Evolutionary conservation across 2,888 invertebrate species (phyloP).

Genomic region (Hyposoter didymator): DNA sequence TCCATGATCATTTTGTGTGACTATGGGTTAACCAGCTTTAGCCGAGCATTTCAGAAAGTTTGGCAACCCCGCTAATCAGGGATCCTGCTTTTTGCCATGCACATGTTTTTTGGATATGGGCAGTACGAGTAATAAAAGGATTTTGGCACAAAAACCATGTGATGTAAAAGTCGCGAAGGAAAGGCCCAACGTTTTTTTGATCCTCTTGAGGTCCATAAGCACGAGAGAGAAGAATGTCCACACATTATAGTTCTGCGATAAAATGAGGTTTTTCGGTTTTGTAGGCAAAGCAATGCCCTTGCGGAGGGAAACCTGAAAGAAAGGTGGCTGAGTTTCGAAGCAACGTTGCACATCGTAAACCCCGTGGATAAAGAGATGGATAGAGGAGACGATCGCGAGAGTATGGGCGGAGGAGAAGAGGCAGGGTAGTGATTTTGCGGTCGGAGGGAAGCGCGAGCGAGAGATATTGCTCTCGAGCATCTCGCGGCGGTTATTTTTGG

Average conservation of each 20-base stretch:
- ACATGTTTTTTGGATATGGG: too few relatives aligned
- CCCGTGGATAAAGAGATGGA: constrained; percentile 66
- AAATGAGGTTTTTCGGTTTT: not conserved
- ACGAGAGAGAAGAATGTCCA: not conserved
- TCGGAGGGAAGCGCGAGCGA: constrained; percentile 40
- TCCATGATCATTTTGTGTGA: not conserved
- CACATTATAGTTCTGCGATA: not conserved
- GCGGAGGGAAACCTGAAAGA: not conserved
- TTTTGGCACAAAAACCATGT: too few relatives aligned
- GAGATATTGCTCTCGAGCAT: constrained; percentile 44
- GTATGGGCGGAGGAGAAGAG: not conserved
- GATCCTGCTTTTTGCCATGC: not conserved
- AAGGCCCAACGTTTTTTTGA: not conserved
- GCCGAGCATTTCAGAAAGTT: not conserved
- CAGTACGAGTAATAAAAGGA: too few relatives aligned
- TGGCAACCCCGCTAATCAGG: not conserved
- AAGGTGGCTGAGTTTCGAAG: constrained; percentile 40
- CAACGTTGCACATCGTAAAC: constrained; percentile 72
- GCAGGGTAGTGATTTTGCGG: constrained; percentile 50
- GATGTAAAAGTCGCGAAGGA: too few relatives aligned
- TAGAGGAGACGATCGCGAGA: constrained; percentile 60
- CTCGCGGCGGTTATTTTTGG: constrained; percentile 77
- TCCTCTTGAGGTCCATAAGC: not conserved
- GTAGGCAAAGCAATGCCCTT: not conserved
- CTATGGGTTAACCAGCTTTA: not conserved